Conservation (phyloP, 2,888 invertebrate genomes). For the Mimachlamys varia region DNA sequence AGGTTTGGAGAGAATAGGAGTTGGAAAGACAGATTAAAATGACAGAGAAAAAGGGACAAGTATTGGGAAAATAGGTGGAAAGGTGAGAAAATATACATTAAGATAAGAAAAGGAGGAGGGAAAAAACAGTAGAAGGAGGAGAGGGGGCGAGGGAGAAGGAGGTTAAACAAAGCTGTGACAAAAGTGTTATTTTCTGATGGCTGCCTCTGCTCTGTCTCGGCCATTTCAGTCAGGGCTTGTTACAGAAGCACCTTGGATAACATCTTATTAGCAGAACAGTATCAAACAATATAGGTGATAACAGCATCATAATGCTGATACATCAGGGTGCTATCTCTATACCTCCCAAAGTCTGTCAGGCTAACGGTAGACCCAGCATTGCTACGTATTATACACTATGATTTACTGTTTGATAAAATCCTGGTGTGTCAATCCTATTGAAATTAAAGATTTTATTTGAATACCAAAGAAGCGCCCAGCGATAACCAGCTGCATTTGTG, state of each 20-base stretch:
- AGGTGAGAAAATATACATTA: background rate
- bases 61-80: background rate
- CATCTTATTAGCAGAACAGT: slow-evolving; percentile 44
- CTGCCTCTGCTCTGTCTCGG: background rate
- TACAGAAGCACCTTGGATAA: slow-evolving; percentile 44
- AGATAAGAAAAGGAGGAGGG: background rate
- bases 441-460: slow-evolving; percentile 50
- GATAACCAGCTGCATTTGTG: slow-evolving; percentile 50
- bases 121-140: background rate
- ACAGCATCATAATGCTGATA: slow-evolving; percentile 43
- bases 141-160: background rate
- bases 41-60: background rate
- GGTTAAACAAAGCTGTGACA: slow-evolving; percentile 26
- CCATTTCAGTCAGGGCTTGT: slow-evolving; percentile 46
- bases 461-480: slow-evolving; percentile 42
- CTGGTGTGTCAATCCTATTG: slow-evolving; percentile 47
- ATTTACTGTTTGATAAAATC: slow-evolving; percentile 45
- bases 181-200: slow-evolving; percentile 10
- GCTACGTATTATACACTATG: slow-evolving; percentile 38
- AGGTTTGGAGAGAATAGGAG: too few relatives aligned
- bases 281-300: slow-evolving; percentile 49
- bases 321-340: slow-evolving; percentile 21
- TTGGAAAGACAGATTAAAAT: background rate
- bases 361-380: background rate
- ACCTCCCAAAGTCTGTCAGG: slow-evolving; percentile 24